Evolutionary conservation across 2,113 vertebrate genomes (phyloP).

Genomic region (Solea solea): DNA sequence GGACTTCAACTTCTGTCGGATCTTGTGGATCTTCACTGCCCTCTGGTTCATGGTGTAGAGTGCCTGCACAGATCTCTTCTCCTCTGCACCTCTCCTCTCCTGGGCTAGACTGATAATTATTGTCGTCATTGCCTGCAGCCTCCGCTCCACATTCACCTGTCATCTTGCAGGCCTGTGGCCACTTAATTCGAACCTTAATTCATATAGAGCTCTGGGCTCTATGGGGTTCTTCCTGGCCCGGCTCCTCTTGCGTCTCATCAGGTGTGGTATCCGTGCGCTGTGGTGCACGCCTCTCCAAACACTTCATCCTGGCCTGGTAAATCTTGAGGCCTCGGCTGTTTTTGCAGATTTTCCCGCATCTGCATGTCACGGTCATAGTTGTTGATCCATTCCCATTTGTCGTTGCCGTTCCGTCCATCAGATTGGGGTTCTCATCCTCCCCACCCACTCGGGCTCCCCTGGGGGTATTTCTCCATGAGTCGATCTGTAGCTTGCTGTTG

Average conservation of each 20-base stretch:
- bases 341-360: too few relatives aligned
- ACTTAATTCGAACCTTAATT: background rate
- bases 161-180: slow-evolving; percentile 1
- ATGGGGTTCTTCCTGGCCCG: background rate
- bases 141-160: background rate
- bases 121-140: slow-evolving; percentile 3
- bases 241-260: background rate
- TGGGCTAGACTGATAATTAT: slow-evolving; percentile 7
- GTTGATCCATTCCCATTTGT: too few relatives aligned
- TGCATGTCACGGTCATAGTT: too few relatives aligned
- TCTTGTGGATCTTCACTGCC: slow-evolving; percentile 2
- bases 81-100: background rate
- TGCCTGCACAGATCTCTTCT: background rate
- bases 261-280: background rate
- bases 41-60: slow-evolving; percentile 4
- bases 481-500: background rate
- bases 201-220: slow-evolving; percentile 8
- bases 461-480: background rate
- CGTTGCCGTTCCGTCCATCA: background rate
- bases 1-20: background rate
- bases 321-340: background rate
- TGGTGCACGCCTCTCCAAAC: background rate
- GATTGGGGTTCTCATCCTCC: background rate
- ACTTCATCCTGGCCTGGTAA: background rate
- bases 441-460: background rate